These are phyloP conservation scores for Tipula helvola DNA, from an alignment of 2,888 invertebrate species.

Conservation along the genomic window DNA sequence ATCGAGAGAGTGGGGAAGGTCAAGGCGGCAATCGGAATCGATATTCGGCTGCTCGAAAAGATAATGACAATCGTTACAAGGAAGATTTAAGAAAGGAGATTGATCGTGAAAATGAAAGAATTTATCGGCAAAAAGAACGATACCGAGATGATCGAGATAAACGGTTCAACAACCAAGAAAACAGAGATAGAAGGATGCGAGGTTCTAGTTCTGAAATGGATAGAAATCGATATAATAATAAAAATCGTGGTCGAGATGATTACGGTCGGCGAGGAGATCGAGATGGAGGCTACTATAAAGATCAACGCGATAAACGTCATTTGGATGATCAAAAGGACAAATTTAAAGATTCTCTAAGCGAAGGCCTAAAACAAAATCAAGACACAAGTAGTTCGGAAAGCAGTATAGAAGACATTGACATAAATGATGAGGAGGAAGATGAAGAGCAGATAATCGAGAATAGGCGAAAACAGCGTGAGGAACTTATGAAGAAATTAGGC, in stretches of 20 bases:
- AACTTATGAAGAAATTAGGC: constrained; percentile 44
- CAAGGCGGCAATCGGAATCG: constrained; percentile 15
- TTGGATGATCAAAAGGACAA: constrained; percentile 37
- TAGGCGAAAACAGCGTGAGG: constrained; percentile 76
- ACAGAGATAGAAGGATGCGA: constrained; percentile 17
- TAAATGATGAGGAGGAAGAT: constrained; percentile 78
- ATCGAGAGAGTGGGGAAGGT: constrained; percentile 17
- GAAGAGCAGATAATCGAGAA: constrained; percentile 88
- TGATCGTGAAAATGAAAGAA: constrained; percentile 36
- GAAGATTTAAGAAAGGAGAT: constrained; percentile 36
- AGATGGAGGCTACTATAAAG: constrained; percentile 30
- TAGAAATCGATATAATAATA: constrained; percentile 20
- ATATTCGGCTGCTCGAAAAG: constrained; percentile 30
- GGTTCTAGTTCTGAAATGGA: neutral
- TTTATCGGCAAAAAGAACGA: constrained; percentile 30
- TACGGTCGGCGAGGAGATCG: constrained; percentile 25
- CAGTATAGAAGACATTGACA: constrained; percentile 54
- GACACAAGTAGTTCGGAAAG: constrained; percentile 54
- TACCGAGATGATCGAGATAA: constrained; percentile 23
- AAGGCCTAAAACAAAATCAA: constrained; percentile 58
- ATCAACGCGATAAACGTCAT: constrained; percentile 18
- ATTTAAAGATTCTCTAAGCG: constrained; percentile 61
- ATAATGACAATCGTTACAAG: constrained; percentile 32
- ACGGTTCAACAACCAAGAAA: constrained; percentile 16
- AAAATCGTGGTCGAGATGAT: constrained; percentile 27